A percentile compares a stretch with the other conserved stretches of the same genome.
Conservation (phyloP, 2,113 vertebrate species). For the Hippoglossus stenolepis region DNA sequence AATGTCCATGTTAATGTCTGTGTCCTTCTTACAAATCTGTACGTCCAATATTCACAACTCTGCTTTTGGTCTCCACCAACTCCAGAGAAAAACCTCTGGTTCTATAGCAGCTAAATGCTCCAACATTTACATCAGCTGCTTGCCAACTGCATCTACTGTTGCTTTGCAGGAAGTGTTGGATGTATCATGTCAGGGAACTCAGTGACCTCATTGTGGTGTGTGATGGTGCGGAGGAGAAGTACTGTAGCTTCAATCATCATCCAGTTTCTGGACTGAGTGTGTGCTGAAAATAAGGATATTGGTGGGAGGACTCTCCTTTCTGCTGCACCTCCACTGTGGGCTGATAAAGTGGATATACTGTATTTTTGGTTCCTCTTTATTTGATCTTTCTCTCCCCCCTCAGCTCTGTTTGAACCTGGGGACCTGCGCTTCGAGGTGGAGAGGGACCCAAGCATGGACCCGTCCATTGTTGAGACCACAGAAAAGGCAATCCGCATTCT, state of each 20-base stretch:
- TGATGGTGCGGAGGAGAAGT: slow-evolving; percentile 16
- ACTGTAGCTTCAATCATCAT: slow-evolving; percentile 7
- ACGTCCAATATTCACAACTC: no score
- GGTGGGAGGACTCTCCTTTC: slow-evolving; percentile 21
- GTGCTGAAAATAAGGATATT: slow-evolving; percentile 15
- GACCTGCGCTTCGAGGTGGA: slow-evolving; percentile 80
- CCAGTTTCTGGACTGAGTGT: slow-evolving; percentile 18
- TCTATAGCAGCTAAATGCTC: background rate
- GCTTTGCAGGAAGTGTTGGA: background rate
- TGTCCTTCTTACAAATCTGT: no score
- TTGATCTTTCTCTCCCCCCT: background rate
- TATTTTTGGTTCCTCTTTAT: background rate
- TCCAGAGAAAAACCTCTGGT: no score
- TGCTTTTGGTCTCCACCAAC: no score
- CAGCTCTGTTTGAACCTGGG: slow-evolving; percentile 84
- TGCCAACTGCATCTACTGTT: background rate
- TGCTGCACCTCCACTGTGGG: slow-evolving; percentile 10
- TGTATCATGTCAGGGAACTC: background rate
- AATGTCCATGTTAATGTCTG: no score
- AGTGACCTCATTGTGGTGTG: background rate
- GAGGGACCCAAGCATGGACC: slow-evolving; percentile 77
- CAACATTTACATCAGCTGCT: background rate
- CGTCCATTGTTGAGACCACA: slow-evolving; percentile 78
- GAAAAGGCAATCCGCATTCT: slow-evolving; percentile 85
- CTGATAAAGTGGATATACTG: background rate